Percentiles rank a stretch among this genome's conserved stretches.
phyloP scores from a whole-genome alignment of 2,113 vertebrate genomes.

The Mirza zaza region DNA sequence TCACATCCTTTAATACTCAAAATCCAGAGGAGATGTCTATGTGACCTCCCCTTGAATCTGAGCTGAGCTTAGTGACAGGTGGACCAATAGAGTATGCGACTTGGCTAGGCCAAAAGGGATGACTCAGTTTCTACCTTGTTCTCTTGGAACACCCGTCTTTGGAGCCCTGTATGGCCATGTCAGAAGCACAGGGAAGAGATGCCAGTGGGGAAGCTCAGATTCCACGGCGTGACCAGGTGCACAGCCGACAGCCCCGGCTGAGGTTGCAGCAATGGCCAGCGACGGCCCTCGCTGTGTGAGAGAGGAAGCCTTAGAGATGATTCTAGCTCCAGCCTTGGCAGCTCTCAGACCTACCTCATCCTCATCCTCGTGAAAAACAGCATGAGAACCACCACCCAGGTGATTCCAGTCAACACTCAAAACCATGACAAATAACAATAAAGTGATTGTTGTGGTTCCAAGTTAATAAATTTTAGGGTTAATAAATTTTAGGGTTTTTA shows the following conservation, averaged over 20 bases:
- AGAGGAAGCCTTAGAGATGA: rapidly evolving
- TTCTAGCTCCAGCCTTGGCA: not conserved
- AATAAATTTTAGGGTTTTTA: not conserved
- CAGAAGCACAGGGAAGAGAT: not conserved
- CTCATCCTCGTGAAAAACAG: not conserved
- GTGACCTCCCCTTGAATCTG: not conserved
- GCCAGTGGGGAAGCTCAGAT: no score
- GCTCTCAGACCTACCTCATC: not conserved
- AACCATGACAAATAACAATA: not conserved
- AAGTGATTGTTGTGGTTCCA: not conserved
- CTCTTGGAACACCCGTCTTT: not conserved
- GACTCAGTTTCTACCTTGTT: not conserved
- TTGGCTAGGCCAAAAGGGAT: not conserved
- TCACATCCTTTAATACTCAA: not conserved
- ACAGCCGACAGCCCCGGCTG: no score
- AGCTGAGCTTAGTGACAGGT: not conserved
- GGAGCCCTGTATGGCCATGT: not conserved
- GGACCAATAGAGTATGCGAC: no score
- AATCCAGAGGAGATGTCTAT: not conserved
- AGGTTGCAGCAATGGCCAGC: rapidly evolving
- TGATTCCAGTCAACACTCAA: not conserved
- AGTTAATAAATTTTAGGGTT: not conserved
- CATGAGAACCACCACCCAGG: not conserved
- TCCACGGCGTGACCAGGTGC: rapidly evolving
- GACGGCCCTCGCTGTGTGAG: rapidly evolving